Base-by-base conservation (phyloP, 2,888 invertebrate species). In the Eristalinus aeneus region DNA sequence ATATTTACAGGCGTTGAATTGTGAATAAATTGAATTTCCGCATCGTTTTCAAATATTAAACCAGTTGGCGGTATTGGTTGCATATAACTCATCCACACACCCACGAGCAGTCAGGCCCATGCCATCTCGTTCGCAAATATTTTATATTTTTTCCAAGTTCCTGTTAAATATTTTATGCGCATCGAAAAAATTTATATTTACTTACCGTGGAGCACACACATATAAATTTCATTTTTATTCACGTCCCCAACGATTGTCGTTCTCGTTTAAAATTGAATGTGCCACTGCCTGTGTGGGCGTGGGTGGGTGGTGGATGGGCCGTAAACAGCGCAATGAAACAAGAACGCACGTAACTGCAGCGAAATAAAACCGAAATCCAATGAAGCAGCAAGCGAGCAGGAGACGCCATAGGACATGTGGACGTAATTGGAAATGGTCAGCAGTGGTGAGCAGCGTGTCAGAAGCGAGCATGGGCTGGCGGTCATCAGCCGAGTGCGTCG, bases 211-310 rank as follows among this genome's bases (percentile, higher is more conserved):
- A 22, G 11, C 34, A 64, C 53, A 61, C 31, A 34, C 56, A 74
- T 65, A 58, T 56, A 20, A 74, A 74, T 74, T 65, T 16, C 8
- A 46, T 65, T 74, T 74, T 20, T 74, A 58, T 65, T 65, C 56
- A 16, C 58, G 39, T 34, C 65, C 65, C 65, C 65, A 39, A 23
- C 65, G 56, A 23, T n/a, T 67, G 65, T 58, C 60, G 65, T 46
- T 20, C 58, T 16, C 36, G 34, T 64, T 74, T 58, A 56, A 65
- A 65, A 58, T 67, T 73, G 73, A 67, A 75, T 67, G 54, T 64
- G 73, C 10, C 32, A 53, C 32, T 12, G n/a, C 56, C 9, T 0
- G 5, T 8, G 46, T 12, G 36, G 12, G 39, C 31, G 12, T 20
- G 54, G 8, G 46, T 10, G 10, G 16, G 31, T 27, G 27, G 12